Percentiles rank a stretch among this genome's conserved stretches.
These are phyloP conservation scores for Lasiommata megera DNA, from an alignment of 2,888 invertebrate species.

Conservation along the genomic window DNA sequence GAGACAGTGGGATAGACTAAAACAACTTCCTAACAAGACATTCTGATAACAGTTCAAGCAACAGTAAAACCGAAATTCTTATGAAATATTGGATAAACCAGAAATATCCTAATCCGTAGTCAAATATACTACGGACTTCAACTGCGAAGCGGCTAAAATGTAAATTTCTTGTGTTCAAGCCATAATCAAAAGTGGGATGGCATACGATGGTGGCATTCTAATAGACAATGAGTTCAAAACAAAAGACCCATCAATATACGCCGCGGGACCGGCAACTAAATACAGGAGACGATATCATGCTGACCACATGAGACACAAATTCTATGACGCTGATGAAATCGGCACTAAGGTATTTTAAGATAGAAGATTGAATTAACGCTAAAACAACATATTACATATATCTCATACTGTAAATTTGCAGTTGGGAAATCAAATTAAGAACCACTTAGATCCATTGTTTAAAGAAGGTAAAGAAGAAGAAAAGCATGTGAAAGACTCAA, in stretches of 20 bases:
- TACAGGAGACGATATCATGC: conserved; percentile 81
- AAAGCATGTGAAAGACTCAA: conserved; percentile 7
- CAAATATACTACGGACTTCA: no score
- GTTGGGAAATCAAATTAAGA: conserved; percentile 58
- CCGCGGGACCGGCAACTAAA: conserved; percentile 84
- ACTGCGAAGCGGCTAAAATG: not conserved
- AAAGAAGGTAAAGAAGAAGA: conserved; percentile 27
- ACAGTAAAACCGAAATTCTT: no score
- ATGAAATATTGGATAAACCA: no score
- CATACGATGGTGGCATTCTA: conserved; percentile 83
- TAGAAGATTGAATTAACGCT: no score
- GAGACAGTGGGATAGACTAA: no score
- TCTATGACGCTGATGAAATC: conserved; percentile 83
- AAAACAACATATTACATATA: no score
- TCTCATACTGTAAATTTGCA: conserved; percentile 34
- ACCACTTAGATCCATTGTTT: conserved; percentile 60
- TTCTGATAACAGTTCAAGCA: no score
- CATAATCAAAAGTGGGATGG: conserved; percentile 76
- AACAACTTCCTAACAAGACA: no score
- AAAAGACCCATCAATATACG: conserved; percentile 83
- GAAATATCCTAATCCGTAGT: no score
- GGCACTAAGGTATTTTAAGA: conserved; percentile 73
- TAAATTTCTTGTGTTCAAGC: conserved; percentile 52
- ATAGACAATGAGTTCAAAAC: conserved; percentile 83
- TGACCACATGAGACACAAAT: conserved; percentile 76